These are phyloP conservation scores for Chondrilla cf. caribensis DNA, from an alignment of 37 sponge, comb jelly and placozoan species.

Conservation along the genomic window DNA sequence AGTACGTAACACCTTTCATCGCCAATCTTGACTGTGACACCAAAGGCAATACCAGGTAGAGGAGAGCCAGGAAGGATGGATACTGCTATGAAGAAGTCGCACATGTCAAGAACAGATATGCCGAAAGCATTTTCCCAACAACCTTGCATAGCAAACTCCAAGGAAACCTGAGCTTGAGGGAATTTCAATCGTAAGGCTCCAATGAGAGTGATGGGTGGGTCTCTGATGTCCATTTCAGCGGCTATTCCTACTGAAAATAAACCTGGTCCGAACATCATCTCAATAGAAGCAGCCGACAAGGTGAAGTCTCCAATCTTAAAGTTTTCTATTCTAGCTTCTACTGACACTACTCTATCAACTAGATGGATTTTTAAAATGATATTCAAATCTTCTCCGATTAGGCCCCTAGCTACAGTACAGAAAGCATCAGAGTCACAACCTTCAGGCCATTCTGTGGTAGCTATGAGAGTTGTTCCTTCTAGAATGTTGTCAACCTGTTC, in stretches of 20 bases:
- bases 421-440: constrained; percentile 16
- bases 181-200: not conserved
- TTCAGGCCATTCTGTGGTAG: not conserved
- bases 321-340: constrained; percentile 7
- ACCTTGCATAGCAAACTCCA: constrained; percentile 25
- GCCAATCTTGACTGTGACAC: constrained; percentile 21
- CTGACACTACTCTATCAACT: not conserved
- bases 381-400: constrained; percentile 24
- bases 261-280: not conserved
- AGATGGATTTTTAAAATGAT: not conserved
- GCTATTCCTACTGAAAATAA: constrained; percentile 10
- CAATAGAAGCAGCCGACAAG: constrained; percentile 7
- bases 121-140: constrained; percentile 39
- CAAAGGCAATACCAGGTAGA: constrained; percentile 28
- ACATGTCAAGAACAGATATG: not conserved
- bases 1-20: not conserved
- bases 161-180: not conserved
- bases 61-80: constrained; percentile 25
- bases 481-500: not conserved
- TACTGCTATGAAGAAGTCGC: not conserved
- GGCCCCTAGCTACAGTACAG: not conserved
- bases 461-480: constrained; percentile 1
- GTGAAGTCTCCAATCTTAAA: constrained; percentile 4
- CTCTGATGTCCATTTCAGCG: constrained; percentile 1
- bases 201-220: constrained; percentile 13